Evolutionary conservation across 2,113 vertebrate species (phyloP).

Genomic region (Scomber colias): DNA sequence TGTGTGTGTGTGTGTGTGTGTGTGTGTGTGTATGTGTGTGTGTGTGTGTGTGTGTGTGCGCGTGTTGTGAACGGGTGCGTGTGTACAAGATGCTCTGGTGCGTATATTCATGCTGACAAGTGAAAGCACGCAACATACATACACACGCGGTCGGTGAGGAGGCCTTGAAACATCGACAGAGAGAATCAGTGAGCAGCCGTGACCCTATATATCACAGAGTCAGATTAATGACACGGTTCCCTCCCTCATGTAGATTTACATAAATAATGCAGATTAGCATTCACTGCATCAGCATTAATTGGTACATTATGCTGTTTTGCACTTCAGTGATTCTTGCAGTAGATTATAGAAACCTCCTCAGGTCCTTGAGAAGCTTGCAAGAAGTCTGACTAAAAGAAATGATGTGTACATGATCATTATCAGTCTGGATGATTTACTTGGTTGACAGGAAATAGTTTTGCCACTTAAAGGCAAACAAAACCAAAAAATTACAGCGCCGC

Average conservation of each 20-base stretch:
- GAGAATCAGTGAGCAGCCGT: slow-evolving; percentile 31
- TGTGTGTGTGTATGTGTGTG: no score
- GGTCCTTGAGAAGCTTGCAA: slow-evolving; percentile 41
- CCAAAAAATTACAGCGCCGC: no score
- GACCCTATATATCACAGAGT: slow-evolving; percentile 54
- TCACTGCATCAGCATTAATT: slow-evolving; percentile 56
- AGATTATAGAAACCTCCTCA: slow-evolving; percentile 36
- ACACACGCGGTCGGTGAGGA: background rate
- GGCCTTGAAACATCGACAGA: slow-evolving; percentile 32
- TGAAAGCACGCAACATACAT: background rate
- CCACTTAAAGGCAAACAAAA: background rate
- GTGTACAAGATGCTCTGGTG: background rate
- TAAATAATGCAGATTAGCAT: slow-evolving; percentile 53
- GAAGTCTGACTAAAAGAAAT: slow-evolving; percentile 1
- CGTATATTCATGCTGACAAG: slow-evolving; percentile 3
- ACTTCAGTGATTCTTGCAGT: slow-evolving; percentile 40
- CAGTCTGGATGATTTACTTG: slow-evolving; percentile 1
- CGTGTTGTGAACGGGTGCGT: background rate
- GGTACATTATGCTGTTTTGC: slow-evolving; percentile 41
- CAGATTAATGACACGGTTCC: slow-evolving; percentile 63
- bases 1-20: background rate
- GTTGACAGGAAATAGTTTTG: background rate
- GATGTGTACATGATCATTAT: background rate
- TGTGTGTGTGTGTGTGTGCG: background rate
- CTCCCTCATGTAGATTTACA: slow-evolving; percentile 18